Evolutionary conservation across 2,888 invertebrate species (phyloP).

Genomic region (Erpobdella octoculata): DNA sequence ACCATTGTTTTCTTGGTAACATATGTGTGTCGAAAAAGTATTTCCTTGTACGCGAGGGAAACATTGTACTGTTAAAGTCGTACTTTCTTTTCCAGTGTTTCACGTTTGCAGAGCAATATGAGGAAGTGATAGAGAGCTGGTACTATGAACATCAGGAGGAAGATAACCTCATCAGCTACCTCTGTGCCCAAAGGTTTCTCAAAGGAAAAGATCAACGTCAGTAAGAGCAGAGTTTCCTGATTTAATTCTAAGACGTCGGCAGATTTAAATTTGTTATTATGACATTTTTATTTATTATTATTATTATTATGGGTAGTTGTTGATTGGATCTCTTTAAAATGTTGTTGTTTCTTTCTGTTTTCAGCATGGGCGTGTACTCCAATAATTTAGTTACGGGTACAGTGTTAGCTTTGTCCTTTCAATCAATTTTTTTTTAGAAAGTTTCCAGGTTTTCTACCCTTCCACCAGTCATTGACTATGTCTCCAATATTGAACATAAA

Average conservation of each 20-base stretch:
- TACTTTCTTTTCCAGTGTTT: slow-evolving; percentile 62
- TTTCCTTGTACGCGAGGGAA: too few species aligned
- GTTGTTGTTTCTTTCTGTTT: too few species aligned
- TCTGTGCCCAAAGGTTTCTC: slow-evolving; percentile 68
- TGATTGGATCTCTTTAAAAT: not conserved
- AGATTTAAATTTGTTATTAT: not conserved
- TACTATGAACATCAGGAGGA: slow-evolving; percentile 74
- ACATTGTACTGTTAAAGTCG: too few species aligned
- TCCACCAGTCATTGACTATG: too few species aligned
- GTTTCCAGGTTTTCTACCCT: too few species aligned
- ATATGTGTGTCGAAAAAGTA: too few species aligned
- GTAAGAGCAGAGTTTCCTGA: not conserved
- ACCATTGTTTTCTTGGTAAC: too few species aligned
- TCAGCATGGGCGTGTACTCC: too few species aligned
- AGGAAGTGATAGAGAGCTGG: slow-evolving; percentile 80
- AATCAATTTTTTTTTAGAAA: too few species aligned
- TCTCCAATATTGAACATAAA: too few species aligned
- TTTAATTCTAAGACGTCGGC: not conserved
- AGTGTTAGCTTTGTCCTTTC: too few species aligned
- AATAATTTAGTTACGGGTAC: too few species aligned
- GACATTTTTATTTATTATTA: not conserved
- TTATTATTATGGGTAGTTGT: not conserved
- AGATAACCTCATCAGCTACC: slow-evolving; percentile 63
- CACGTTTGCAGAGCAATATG: slow-evolving; percentile 73
- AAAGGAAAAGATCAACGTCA: slow-evolving; percentile 57